Evolutionary conservation across 1,140 invertebrate species (phyloP).

Genomic region (Melitaea cinxia): DNA sequence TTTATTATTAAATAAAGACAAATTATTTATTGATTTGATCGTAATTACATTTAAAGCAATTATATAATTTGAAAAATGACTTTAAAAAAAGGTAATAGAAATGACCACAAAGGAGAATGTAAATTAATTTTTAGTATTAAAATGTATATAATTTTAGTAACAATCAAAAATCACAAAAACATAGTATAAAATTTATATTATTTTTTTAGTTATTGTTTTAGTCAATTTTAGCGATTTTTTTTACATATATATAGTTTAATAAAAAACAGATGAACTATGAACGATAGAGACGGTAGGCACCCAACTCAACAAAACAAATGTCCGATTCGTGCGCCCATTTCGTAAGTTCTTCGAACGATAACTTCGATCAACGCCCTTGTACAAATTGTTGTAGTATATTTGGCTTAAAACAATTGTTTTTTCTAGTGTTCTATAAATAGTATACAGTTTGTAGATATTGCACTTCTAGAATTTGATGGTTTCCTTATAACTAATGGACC

Average conservation of each 20-base stretch:
- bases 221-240: neutral
- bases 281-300: constrained; percentile 45
- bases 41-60: too few species aligned
- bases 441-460: constrained; percentile 42
- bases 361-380: constrained; percentile 66
- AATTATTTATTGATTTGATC: too few species aligned
- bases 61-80: too few species aligned
- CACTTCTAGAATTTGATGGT: constrained; percentile 51
- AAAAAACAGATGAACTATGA: constrained; percentile 53
- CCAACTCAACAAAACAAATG: constrained; percentile 81
- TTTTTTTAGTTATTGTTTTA: neutral
- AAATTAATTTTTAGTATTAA: too few species aligned
- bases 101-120: too few species aligned
- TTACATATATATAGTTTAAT: neutral
- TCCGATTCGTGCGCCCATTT: constrained; percentile 81
- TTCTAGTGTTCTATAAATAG: constrained; percentile 43
- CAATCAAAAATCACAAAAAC: too few species aligned
- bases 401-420: constrained; percentile 45
- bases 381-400: constrained; percentile 43
- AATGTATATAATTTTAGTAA: too few species aligned
- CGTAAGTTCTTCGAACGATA: constrained; percentile 77
- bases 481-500: constrained; percentile 55
- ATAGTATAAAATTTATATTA: too few species aligned
- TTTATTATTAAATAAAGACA: too few species aligned
- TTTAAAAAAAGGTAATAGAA: too few species aligned